Evolutionary conservation across 1,140 invertebrate genomes (phyloP).

Genomic region (Drosophila albomicans): DNA sequence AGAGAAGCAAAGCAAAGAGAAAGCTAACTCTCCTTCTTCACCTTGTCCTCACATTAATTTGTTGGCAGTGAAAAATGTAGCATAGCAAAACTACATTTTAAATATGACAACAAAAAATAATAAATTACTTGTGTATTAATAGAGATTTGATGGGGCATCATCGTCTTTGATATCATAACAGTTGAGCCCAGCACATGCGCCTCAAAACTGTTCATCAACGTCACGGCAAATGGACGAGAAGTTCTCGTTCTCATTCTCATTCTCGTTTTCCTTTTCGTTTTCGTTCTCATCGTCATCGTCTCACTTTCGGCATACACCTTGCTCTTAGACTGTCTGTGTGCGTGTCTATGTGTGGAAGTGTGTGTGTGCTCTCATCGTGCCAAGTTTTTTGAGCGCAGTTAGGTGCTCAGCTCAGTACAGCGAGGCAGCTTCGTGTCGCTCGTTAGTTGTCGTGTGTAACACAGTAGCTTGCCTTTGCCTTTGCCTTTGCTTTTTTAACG

Average conservation of each 20-base stretch:
- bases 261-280: conserved; percentile 49
- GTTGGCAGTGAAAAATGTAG: no score
- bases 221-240: conserved; percentile 37
- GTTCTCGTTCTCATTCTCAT: conserved; percentile 52
- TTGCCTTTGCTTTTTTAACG: conserved; percentile 27
- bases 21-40: not conserved
- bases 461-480: conserved; percentile 31
- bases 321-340: conserved; percentile 9
- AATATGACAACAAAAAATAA: not conserved
- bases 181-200: conserved; percentile 45
- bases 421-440: conserved; percentile 60
- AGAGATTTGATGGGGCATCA: not conserved
- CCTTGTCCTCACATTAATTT: no score
- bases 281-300: conserved; percentile 56
- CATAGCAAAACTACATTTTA: no score
- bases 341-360: conserved; percentile 7
- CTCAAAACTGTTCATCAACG: conserved; percentile 46
- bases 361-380: conserved; percentile 60
- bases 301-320: conserved; percentile 73
- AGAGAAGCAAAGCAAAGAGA: not conserved
- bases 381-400: conserved; percentile 77
- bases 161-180: not conserved
- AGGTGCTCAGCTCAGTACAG: conserved; percentile 52
- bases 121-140: not conserved
- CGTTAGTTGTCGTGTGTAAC: conserved; percentile 71